Evolutionary conservation across 2,797 vertebrate species (phyloP).

Genomic region (Myripristis jacobus): DNA sequence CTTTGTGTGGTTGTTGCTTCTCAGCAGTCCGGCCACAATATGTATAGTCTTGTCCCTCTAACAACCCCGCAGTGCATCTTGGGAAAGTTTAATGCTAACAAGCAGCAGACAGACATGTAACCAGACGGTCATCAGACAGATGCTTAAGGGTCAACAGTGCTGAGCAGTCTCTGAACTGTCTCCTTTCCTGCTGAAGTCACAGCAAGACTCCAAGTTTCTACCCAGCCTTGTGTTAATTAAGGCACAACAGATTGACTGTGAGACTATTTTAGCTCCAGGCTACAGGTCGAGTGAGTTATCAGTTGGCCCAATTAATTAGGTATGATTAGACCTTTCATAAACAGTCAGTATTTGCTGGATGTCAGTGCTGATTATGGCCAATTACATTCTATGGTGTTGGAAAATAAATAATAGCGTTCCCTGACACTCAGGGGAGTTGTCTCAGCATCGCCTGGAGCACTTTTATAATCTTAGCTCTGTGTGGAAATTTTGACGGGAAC

Average conservation of each 20-base stretch:
- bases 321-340: not conserved
- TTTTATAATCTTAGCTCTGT: conserved; percentile 7
- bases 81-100: conserved; percentile 35
- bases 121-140: conserved; percentile 30
- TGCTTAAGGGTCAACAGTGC: conserved; percentile 19
- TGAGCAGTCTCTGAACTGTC: conserved; percentile 20
- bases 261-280: conserved; percentile 37
- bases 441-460: not conserved
- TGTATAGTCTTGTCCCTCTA: not conserved
- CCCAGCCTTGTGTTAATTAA: conserved; percentile 37
- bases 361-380: conserved; percentile 43
- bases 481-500: not conserved
- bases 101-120: conserved; percentile 40
- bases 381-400: conserved; percentile 43
- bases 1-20: not conserved
- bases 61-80: conserved; percentile 21
- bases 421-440: conserved; percentile 28
- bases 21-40: not conserved
- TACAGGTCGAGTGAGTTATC: conserved; percentile 3
- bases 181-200: not conserved
- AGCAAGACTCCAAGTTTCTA: conserved; percentile 19
- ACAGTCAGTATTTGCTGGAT: conserved; percentile 6
- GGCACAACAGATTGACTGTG: conserved; percentile 24
- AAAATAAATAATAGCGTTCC: conserved; percentile 39
- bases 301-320: not conserved